Evolutionary conservation across 2,113 vertebrate species (phyloP).

Genomic region (Anolis carolinensis): DNA sequence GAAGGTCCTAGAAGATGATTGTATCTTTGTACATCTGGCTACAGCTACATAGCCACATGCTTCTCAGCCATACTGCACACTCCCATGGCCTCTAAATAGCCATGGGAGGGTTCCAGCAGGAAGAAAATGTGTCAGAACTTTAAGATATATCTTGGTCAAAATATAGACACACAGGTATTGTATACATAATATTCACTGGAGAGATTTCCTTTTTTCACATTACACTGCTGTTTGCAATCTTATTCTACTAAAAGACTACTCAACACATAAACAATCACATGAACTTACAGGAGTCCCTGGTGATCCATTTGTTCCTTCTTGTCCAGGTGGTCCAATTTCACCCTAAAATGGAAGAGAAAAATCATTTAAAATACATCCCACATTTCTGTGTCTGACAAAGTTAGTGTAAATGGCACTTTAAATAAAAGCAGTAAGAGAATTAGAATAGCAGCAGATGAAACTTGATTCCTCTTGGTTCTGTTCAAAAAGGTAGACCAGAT

Average conservation of each 20-base stretch:
- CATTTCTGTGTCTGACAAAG: background rate
- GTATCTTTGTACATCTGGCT: too few relatives aligned
- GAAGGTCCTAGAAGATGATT: too few relatives aligned
- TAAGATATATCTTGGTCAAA: too few relatives aligned
- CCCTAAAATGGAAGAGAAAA: conserved; percentile 70
- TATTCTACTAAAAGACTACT: background rate
- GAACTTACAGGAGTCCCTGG: conserved; percentile 76
- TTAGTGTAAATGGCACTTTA: conserved; percentile 4
- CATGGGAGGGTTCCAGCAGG: too few relatives aligned
- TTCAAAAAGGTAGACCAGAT: background rate
- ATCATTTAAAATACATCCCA: conserved; percentile 27
- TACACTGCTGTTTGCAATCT: background rate
- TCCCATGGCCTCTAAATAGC: too few relatives aligned
- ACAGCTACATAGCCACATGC: too few relatives aligned
- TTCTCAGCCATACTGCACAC: too few relatives aligned
- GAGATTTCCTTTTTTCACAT: too few relatives aligned
- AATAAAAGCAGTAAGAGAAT: conserved; percentile 2
- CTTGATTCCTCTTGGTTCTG: background rate
- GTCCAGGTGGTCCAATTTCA: conserved; percentile 76
- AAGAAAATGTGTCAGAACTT: too few relatives aligned
- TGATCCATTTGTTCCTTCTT: conserved; percentile 75
- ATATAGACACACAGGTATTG: too few relatives aligned
- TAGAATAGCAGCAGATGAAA: background rate
- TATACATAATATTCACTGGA: too few relatives aligned
- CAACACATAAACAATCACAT: background rate